Percentiles rank a stretch among this genome's conserved stretches.
Conservation (phyloP, 1,140 invertebrate genomes). For the Bombus confusus region DNA sequence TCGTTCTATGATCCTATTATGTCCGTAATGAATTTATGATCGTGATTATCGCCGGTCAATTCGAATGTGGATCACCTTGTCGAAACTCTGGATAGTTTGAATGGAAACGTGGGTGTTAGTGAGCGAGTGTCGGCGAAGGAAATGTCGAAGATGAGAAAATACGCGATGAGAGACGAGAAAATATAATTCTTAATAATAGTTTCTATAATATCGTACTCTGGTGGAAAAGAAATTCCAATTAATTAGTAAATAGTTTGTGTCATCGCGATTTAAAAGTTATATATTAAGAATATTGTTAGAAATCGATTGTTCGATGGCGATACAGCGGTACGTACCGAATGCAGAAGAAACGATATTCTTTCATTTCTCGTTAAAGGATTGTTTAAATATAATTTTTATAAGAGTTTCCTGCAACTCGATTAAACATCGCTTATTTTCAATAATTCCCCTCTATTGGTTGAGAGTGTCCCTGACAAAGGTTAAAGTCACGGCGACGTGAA, state of each 20-base stretch:
- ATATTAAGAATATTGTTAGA: no score
- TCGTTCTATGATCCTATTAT: slow-evolving; percentile 15
- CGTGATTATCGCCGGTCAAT: not conserved
- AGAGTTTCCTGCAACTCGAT: not conserved
- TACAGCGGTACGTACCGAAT: no score
- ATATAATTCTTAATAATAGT: no score
- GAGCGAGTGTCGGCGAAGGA: not conserved
- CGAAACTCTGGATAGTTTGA: not conserved
- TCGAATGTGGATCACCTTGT: slow-evolving; percentile 15
- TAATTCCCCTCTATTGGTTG: not conserved
- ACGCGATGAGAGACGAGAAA: no score
- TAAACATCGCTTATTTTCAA: not conserved
- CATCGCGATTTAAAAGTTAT: no score
- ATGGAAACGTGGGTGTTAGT: not conserved
- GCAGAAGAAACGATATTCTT: no score
- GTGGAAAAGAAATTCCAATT: not conserved
- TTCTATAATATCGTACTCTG: no score
- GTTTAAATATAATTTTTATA: not conserved
- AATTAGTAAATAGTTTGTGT: not conserved
- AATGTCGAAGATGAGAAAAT: not conserved
- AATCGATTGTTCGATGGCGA: no score
- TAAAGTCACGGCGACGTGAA: slow-evolving; percentile 54
- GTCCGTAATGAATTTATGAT: slow-evolving; percentile 16
- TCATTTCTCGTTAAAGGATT: no score
- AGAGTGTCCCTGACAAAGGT: slow-evolving; percentile 20